Evolutionary conservation across 2,888 invertebrate species (phyloP).

Genomic region (Andrena chrysosceles): DNA sequence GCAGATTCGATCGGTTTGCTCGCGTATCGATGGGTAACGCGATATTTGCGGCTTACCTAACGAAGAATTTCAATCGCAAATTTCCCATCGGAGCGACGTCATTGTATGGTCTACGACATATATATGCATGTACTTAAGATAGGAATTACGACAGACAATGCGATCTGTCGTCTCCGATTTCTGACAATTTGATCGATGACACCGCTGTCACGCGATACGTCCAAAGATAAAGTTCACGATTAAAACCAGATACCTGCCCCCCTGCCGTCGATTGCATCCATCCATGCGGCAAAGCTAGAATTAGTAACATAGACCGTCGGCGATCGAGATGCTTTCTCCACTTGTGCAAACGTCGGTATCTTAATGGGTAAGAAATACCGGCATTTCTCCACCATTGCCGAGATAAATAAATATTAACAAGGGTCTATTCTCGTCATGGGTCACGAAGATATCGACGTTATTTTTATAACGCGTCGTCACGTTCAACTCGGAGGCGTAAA

Average conservation of each 20-base stretch:
- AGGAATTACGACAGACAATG: background rate
- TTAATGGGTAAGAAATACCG: too few species aligned
- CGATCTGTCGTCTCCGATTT: slow-evolving; percentile 40
- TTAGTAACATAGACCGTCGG: background rate
- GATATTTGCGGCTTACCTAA: background rate
- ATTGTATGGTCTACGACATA: background rate
- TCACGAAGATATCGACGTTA: background rate
- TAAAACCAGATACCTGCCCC: slow-evolving; percentile 35
- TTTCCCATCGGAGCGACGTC: background rate
- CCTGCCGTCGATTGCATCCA: slow-evolving; percentile 14
- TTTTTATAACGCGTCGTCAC: slow-evolving; percentile 10
- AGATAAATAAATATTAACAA: background rate
- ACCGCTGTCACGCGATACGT: slow-evolving; percentile 35
- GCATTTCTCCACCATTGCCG: background rate
- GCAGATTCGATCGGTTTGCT: background rate
- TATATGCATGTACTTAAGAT: background rate
- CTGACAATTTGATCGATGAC: slow-evolving; percentile 37
- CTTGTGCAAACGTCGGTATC: too few species aligned
- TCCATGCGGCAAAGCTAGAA: background rate
- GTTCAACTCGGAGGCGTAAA: background rate
- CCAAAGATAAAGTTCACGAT: slow-evolving; percentile 40
- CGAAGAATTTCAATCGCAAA: background rate
- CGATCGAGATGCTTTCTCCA: too few species aligned
- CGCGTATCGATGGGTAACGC: background rate
- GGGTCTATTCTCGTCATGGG: background rate